A percentile compares a stretch with the other conserved stretches of the same genome.
phyloP scores from a whole-genome alignment of 1,140 invertebrate species.

The Drosophila lacertosa region DNA sequence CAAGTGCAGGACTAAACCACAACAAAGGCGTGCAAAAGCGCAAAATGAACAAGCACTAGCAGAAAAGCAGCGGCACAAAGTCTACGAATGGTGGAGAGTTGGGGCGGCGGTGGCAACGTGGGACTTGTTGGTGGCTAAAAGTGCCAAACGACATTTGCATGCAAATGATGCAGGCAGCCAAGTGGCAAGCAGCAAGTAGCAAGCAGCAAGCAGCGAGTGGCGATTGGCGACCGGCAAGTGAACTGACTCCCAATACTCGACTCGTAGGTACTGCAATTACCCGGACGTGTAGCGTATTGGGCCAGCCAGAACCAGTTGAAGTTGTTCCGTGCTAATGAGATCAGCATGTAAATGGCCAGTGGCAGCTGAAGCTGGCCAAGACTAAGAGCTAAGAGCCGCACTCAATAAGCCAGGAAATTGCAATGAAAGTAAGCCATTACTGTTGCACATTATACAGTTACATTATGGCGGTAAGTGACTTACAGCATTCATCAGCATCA shows the following conservation, averaged over 20 bases:
- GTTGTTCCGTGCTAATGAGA: slow-evolving; percentile 79
- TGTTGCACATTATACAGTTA: slow-evolving; percentile 43
- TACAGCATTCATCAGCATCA: slow-evolving; percentile 60
- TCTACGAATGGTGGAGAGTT: slow-evolving; percentile 1
- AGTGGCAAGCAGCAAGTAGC: slow-evolving; percentile 26
- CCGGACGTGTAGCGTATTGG: slow-evolving; percentile 30
- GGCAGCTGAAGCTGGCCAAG: slow-evolving; percentile 4
- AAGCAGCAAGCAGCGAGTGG: background rate
- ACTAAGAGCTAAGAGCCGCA: slow-evolving; percentile 34
- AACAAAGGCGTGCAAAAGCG: slow-evolving; percentile 74
- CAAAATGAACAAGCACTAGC: slow-evolving; percentile 61
- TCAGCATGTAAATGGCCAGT: slow-evolving; percentile 70
- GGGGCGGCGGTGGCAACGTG: background rate
- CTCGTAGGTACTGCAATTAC: slow-evolving; percentile 28
- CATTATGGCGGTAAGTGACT: slow-evolving; percentile 43
- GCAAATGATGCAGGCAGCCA: slow-evolving; percentile 74
- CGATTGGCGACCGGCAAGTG: too few relatives aligned
- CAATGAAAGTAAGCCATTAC: slow-evolving; percentile 75
- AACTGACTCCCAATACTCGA: slow-evolving; percentile 17
- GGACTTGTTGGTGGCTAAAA: slow-evolving; percentile 37
- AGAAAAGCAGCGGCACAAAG: slow-evolving; percentile 31
- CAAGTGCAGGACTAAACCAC: slow-evolving; percentile 69
- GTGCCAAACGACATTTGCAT: slow-evolving; percentile 80
- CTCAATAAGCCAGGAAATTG: slow-evolving; percentile 67
- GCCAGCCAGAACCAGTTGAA: slow-evolving; percentile 59